A percentile compares a stretch with the other conserved stretches of the same genome.
Evolutionary conservation across 2,113 vertebrate genomes (phyloP).

Genomic region (Cheilinus undulatus): DNA sequence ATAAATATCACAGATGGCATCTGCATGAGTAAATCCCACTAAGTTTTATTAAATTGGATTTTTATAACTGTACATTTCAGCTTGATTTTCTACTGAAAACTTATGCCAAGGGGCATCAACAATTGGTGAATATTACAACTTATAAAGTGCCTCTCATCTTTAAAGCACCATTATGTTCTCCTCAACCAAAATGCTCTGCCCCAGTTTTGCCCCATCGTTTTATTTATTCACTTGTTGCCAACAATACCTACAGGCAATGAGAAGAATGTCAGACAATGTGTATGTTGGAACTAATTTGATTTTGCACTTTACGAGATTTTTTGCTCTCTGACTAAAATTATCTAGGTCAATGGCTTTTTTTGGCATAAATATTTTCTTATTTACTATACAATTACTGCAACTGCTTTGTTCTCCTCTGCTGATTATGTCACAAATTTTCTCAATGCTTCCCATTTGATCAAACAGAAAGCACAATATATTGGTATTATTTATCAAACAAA

Average conservation of each 20-base stretch:
- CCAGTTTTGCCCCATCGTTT: conserved; percentile 50
- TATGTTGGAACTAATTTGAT: conserved; percentile 79
- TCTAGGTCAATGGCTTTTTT: conserved; percentile 45
- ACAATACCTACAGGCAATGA: conserved; percentile 69
- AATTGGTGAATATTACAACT: conserved; percentile 60
- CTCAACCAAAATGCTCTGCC: conserved; percentile 58
- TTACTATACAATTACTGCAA: conserved; percentile 22
- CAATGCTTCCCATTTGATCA: conserved; percentile 36
- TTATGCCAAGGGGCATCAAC: conserved; percentile 49
- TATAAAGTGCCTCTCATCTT: conserved; percentile 78
- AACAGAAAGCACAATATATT: conserved; percentile 63
- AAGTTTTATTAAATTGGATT: conserved; percentile 47
- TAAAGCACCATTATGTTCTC: conserved; percentile 60
- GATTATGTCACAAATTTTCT: conserved; percentile 36
- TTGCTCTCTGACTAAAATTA: conserved; percentile 57
- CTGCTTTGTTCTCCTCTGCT: conserved; percentile 34
- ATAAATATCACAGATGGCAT: conserved; percentile 20
- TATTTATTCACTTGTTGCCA: conserved; percentile 60
- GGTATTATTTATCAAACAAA: conserved; percentile 40
- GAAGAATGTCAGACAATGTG: conserved; percentile 80
- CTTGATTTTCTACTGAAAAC: conserved; percentile 26
- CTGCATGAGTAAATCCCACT: conserved; percentile 23
- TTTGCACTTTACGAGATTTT: conserved; percentile 77
- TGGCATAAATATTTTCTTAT: conserved; percentile 22
- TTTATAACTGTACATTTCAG: conserved; percentile 32